Base-by-base conservation (phyloP, 2,888 invertebrate genomes). In the Drosophila nr. fundita region DNA sequence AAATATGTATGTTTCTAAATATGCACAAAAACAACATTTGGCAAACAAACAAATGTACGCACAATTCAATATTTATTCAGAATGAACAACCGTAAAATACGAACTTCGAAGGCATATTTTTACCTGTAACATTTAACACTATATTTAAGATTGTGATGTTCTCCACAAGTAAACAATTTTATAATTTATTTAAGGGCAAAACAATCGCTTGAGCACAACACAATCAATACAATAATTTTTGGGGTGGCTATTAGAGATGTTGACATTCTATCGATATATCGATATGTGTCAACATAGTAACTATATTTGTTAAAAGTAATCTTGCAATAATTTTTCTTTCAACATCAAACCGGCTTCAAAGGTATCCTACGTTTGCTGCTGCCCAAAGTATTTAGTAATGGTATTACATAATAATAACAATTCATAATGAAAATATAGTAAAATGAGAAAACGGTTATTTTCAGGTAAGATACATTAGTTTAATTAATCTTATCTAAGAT, bases 181-280 rank as follows among this genome's bases (percentile, higher is more conserved):
- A 68, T 68, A 70, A 78, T 81, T 69, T 58, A 76, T 72, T 66
- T 70, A 68, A 84, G 66, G 73, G 63, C 79, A 71, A 83, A 78
- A 83, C 82, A 81, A 77, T 61, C 67, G 68, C 64, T 74, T 67
- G 65, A 70, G 73, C 73, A 76, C 74, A 84, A 82, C 84, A 80
- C 79, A 82, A 82, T 82, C 82, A 84, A 82, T 85, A 85, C 77
- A 84, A 82, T 75, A 62, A 70, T 58, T 69, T 72, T 57, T 72
- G 58, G 78, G 76, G 80, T 84, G 82, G 60, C 53, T 67, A 29
- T 63, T 70, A 49, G 48, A 8, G 64, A 66, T 54, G 48, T 42
- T 40, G 1, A 11, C 10, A 15, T 30, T 0, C 13, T 53, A 70
- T 49, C 65, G 57, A 75, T 60, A 42, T 42, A 61, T 57, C 69